phyloP scores from a whole-genome alignment of 2,888 invertebrate genomes.

The Lottia gigantea region DNA sequence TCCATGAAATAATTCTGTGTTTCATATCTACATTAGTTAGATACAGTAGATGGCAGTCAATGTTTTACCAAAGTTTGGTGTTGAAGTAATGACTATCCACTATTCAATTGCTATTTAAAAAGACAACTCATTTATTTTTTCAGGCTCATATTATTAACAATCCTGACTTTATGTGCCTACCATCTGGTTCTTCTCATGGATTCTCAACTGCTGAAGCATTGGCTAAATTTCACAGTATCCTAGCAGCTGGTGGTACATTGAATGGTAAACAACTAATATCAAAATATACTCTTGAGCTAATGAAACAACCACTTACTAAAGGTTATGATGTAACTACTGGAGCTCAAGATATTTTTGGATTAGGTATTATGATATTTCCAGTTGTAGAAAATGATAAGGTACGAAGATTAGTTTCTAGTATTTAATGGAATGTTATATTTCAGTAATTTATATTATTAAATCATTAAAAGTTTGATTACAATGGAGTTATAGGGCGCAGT shows the following conservation, averaged over 20 bases:
- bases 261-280: conserved; percentile 41
- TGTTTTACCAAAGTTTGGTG: too few species aligned
- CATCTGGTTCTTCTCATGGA: conserved; percentile 49
- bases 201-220: conserved; percentile 47
- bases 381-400: conserved; percentile 47
- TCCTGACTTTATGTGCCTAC: conserved; percentile 51
- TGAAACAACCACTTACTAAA: conserved; percentile 45
- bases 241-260: conserved; percentile 52
- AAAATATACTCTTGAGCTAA: conserved; percentile 32
- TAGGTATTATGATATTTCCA: conserved; percentile 50
- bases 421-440: too few species aligned
- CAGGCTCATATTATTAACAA: conserved; percentile 48
- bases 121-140: not conserved
- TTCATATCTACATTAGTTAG: too few species aligned
- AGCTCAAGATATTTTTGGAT: conserved; percentile 45
- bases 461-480: too few species aligned
- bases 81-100: too few species aligned
- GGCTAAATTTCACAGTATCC: conserved; percentile 48
- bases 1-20: too few species aligned
- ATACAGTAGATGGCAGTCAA: too few species aligned
- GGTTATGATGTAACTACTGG: conserved; percentile 47
- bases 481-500: too few species aligned
- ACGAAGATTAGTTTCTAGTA: not conserved
- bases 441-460: too few species aligned
- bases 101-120: too few species aligned